phyloP scores from a whole-genome alignment of 1,140 invertebrate species.

The Pachyrhynchus sulphureomaculatus region DNA sequence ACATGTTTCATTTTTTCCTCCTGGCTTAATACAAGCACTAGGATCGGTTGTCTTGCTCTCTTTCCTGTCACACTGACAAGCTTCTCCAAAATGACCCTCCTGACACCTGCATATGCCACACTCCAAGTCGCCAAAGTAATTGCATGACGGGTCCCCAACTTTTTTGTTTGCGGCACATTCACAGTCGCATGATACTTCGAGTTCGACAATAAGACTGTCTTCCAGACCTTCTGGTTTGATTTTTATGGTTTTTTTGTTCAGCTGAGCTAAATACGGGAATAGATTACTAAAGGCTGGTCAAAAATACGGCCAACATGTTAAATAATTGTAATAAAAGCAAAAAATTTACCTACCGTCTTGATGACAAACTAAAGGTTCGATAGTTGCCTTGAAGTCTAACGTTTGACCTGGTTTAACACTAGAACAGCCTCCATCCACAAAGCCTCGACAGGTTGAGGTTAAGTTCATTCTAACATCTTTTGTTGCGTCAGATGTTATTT shows the following conservation, averaged over 20 bases:
- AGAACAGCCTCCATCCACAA: constrained; percentile 72
- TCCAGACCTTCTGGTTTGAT: constrained; percentile 93
- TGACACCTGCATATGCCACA: constrained; percentile 90
- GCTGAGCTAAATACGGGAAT: not conserved
- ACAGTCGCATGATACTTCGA: constrained; percentile 90
- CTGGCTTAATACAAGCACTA: constrained; percentile 27
- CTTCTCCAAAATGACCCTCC: constrained; percentile 74
- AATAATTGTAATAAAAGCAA: no score
- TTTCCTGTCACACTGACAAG: constrained; percentile 74
- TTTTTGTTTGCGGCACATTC: constrained; percentile 66
- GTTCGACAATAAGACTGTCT: constrained; percentile 79
- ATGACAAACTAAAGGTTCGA: constrained; percentile 73
- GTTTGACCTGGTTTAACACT: constrained; percentile 79
- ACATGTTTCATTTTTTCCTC: constrained; percentile 28
- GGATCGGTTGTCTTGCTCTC: constrained; percentile 28
- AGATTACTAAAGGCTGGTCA: no score
- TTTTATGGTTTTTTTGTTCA: constrained; percentile 19
- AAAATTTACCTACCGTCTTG: constrained; percentile 63
- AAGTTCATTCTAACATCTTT: constrained; percentile 83
- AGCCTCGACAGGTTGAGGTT: constrained; percentile 77
- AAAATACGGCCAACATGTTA: no score
- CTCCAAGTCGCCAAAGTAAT: constrained; percentile 66
- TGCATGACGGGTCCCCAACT: constrained; percentile 61
- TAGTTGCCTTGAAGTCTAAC: constrained; percentile 72
- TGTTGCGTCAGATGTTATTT: constrained; percentile 85